phyloP scores from a whole-genome alignment of 2,888 invertebrate genomes.

The Aproaerema taeniolella region DNA sequence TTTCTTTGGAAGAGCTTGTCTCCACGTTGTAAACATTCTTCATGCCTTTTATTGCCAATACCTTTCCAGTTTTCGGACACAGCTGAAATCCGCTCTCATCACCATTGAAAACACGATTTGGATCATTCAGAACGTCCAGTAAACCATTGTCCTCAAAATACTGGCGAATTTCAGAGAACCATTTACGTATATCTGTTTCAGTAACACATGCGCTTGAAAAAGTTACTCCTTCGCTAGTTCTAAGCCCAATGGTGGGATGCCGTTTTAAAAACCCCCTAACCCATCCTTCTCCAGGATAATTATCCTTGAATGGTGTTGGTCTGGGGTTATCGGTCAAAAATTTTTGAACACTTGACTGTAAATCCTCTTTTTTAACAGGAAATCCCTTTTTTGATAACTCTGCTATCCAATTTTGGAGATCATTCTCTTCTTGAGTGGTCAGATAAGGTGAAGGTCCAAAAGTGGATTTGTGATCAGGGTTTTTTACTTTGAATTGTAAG shows the following conservation, averaged over 20 bases:
- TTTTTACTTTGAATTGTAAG: constrained; percentile 16
- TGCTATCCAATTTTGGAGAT: constrained; percentile 12
- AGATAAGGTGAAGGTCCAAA: constrained; percentile 17
- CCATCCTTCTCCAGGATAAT: constrained; percentile 20
- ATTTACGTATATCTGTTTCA: constrained; percentile 29
- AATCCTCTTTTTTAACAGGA: constrained; percentile 13
- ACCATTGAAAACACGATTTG: constrained; percentile 26
- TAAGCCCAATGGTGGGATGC: constrained; percentile 23
- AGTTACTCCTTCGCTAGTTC: constrained; percentile 27
- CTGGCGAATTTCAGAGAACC: constrained; percentile 28
- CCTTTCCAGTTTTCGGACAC: constrained; percentile 23
- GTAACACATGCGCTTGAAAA: constrained; percentile 30
- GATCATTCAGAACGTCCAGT: constrained; percentile 22
- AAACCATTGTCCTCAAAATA: constrained; percentile 14
- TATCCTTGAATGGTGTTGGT: constrained; percentile 22
- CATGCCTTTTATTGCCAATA: constrained; percentile 23
- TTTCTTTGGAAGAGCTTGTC: constrained; percentile 32
- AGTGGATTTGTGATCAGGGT: constrained; percentile 16
- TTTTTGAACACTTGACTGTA: constrained; percentile 18
- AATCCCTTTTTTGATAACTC: constrained; percentile 19
- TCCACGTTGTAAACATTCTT: constrained; percentile 44
- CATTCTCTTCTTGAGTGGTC: constrained; percentile 14
- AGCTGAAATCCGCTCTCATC: constrained; percentile 30
- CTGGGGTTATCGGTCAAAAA: constrained; percentile 19
- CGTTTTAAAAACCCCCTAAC: constrained; percentile 25